Percentiles rank a stretch among this genome's conserved stretches.
Conservation (phyloP, 2,888 invertebrate species). For the Tyria jacobaeae region DNA sequence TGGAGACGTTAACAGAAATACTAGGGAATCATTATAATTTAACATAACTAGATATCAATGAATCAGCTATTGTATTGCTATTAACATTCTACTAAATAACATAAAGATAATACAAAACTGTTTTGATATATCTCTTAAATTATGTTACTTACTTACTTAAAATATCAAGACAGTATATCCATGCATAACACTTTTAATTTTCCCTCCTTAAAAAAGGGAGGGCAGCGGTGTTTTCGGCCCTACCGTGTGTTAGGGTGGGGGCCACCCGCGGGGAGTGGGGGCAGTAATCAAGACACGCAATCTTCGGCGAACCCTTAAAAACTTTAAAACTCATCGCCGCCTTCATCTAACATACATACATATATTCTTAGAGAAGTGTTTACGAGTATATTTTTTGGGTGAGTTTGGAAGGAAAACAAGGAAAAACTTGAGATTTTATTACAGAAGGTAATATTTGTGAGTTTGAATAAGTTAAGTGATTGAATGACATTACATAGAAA, state of each 20-base stretch:
- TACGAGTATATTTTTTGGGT: slow-evolving; percentile 48
- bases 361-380: slow-evolving; percentile 44
- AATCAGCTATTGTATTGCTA: no score
- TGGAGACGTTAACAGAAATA: no score
- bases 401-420: slow-evolving; percentile 49
- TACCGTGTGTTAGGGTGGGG: slow-evolving; percentile 68
- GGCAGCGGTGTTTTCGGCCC: slow-evolving; percentile 77
- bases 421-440: slow-evolving; percentile 1
- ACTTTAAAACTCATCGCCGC: slow-evolving; percentile 87
- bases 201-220: slow-evolving; percentile 86
- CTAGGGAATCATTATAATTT: no score
- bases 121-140: neutral
- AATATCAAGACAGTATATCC: slow-evolving; percentile 69
- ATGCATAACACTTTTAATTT: slow-evolving; percentile 82
- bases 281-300: slow-evolving; percentile 88
- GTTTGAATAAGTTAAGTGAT: neutral
- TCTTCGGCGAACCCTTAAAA: slow-evolving; percentile 88
- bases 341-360: slow-evolving; percentile 43
- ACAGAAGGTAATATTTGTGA: neutral
- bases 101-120: neutral
- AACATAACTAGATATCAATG: no score
- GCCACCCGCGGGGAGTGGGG: slow-evolving; percentile 58
- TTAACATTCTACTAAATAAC: neutral
- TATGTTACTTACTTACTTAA: slow-evolving; percentile 57
- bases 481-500: no score